phyloP scores from a whole-genome alignment of 2,113 vertebrate genomes.

The Nesospiza acunhae region DNA sequence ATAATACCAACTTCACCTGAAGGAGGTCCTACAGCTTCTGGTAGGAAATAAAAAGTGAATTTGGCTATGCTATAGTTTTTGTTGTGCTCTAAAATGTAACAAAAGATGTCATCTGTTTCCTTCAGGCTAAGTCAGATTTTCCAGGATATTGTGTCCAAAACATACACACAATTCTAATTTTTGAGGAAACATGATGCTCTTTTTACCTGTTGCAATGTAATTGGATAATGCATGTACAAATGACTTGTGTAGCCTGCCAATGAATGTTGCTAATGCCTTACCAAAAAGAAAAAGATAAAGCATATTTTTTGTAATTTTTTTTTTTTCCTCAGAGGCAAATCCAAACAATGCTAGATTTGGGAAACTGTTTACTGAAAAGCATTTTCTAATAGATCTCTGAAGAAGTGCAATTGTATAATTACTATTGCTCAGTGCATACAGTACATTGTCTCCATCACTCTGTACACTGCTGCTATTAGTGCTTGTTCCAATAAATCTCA shows the following conservation, averaged over 20 bases:
- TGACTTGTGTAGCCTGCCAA: slow-evolving; percentile 82
- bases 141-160: background rate
- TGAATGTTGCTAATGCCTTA: slow-evolving; percentile 92
- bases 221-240: slow-evolving; percentile 85
- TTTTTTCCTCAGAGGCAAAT: slow-evolving; percentile 71
- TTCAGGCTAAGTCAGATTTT: slow-evolving; percentile 52
- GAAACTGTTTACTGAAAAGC: slow-evolving; percentile 76
- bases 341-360: slow-evolving; percentile 76
- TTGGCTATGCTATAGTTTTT: slow-evolving; percentile 55
- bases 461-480: slow-evolving; percentile 87
- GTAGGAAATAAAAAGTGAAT: slow-evolving; percentile 14
- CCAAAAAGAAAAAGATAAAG: slow-evolving; percentile 36
- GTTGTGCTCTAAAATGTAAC: slow-evolving; percentile 57
- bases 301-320: slow-evolving; percentile 56
- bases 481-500: slow-evolving; percentile 90
- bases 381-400: slow-evolving; percentile 83
- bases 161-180: slow-evolving; percentile 5
- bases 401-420: slow-evolving; percentile 89
- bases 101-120: slow-evolving; percentile 44
- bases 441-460: slow-evolving; percentile 84
- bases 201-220: slow-evolving; percentile 70
- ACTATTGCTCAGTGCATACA: slow-evolving; percentile 70
- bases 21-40: slow-evolving; percentile 27
- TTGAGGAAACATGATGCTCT: slow-evolving; percentile 52
- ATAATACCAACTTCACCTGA: background rate